phyloP scores from a whole-genome alignment of 2,113 vertebrate genomes.

The Sorex araneus region DNA sequence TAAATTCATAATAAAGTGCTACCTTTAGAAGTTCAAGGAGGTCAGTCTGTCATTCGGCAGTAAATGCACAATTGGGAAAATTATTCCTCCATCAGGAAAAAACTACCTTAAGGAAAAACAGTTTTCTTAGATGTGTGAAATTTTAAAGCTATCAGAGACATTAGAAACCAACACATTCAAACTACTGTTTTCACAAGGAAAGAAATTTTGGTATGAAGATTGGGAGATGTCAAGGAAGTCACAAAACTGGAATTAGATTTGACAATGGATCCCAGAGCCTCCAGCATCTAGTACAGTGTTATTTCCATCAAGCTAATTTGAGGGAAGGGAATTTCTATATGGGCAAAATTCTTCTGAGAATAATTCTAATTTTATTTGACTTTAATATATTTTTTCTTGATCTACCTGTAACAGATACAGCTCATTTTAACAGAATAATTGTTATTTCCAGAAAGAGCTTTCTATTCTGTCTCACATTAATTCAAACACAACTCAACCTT shows the following conservation, averaged over 20 bases:
- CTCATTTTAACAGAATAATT: neutral
- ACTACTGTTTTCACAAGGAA: neutral
- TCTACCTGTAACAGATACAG: neutral
- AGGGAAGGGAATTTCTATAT: neutral
- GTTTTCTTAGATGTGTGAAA: constrained; percentile 65
- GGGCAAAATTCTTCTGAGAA: neutral
- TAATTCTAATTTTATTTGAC: constrained; percentile 10
- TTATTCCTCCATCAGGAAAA: constrained; percentile 1
- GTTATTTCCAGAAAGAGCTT: neutral
- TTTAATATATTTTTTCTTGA: neutral
- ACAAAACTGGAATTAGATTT: neutral
- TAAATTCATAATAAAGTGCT: constrained; percentile 32
- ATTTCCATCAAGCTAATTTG: neutral
- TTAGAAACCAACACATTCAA: constrained; percentile 34
- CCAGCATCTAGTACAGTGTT: neutral
- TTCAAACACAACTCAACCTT: neutral
- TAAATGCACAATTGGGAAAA: constrained; percentile 39
- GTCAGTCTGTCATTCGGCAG: constrained; percentile 31
- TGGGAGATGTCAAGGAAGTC: constrained; percentile 16
- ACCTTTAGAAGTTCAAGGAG: neutral
- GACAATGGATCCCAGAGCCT: neutral
- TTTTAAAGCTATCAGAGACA: constrained; percentile 52
- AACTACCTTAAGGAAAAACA: constrained; percentile 35
- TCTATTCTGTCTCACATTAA: neutral
- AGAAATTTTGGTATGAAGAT: neutral